phyloP scores from a whole-genome alignment of 2,888 invertebrate genomes.

The Zelleria hepariella region DNA sequence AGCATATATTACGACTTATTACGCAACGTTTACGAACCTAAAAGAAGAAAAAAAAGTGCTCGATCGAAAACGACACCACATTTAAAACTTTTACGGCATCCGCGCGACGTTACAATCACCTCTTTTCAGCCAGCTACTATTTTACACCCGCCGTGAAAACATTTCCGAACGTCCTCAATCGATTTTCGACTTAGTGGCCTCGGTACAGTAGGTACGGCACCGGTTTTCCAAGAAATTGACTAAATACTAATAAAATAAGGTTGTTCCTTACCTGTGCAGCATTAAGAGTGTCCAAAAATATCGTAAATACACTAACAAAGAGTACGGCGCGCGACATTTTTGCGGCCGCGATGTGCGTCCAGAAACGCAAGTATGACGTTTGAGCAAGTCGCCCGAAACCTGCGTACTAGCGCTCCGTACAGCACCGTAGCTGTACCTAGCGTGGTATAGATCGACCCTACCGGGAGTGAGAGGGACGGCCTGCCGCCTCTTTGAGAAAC shows the following conservation, averaged over 20 bases:
- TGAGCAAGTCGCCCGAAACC: constrained; percentile 54
- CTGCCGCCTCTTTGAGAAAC: constrained; percentile 11
- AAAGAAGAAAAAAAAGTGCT: constrained; percentile 23
- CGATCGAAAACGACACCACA: constrained; percentile 22
- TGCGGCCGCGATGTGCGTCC: constrained; percentile 59
- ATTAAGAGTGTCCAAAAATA: constrained; percentile 71
- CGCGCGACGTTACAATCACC: constrained; percentile 31
- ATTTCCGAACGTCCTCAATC: constrained; percentile 56
- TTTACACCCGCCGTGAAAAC: constrained; percentile 60
- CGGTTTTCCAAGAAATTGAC: constrained; percentile 6
- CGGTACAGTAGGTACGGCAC: constrained; percentile 22
- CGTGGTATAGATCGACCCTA: constrained; percentile 69
- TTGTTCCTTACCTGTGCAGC: constrained; percentile 67
- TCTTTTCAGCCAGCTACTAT: constrained; percentile 52
- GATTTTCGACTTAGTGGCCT: constrained; percentile 55
- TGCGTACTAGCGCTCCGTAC: constrained; percentile 61
- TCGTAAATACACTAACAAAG: constrained; percentile 73
- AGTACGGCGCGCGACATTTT: constrained; percentile 75
- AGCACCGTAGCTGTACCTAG: constrained; percentile 57
- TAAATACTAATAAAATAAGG: constrained; percentile 12
- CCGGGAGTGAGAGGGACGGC: constrained; percentile 43
- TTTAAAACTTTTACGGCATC: constrained; percentile 53
- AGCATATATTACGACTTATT: constrained; percentile 21
- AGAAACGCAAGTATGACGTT: constrained; percentile 48
- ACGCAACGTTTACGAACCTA: constrained; percentile 34